These are phyloP conservation scores for Columba livia DNA, from an alignment of 2,113 vertebrate species.

Conservation along the genomic window DNA sequence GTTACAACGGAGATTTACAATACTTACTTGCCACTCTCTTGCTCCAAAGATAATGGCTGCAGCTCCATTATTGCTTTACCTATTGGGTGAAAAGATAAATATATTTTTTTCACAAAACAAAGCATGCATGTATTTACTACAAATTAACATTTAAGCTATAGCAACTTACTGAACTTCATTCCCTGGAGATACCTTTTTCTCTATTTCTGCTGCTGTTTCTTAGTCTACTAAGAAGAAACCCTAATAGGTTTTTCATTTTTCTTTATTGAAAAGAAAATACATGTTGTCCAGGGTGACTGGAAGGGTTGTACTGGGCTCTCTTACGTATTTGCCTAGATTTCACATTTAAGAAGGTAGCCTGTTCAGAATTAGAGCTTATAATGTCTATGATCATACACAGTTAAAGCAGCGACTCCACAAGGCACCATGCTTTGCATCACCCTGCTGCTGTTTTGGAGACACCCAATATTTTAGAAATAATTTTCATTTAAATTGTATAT, in stretches of 20 bases:
- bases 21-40: conserved; percentile 57
- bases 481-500: not conserved
- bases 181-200: not conserved
- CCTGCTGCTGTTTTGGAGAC: not conserved
- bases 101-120: not conserved
- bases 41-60: conserved; percentile 50
- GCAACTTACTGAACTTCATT: not conserved
- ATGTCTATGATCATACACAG: not conserved
- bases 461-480: not conserved
- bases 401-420: not conserved
- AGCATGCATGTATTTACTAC: not conserved
- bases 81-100: conserved; percentile 41
- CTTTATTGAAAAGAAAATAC: not conserved
- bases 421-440: not conserved
- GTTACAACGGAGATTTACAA: not conserved
- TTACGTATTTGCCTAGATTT: not conserved
- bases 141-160: not conserved
- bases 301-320: not conserved
- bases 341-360: not conserved
- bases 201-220: not conserved
- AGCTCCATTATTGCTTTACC: conserved; percentile 49
- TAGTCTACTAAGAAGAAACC: not conserved
- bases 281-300: not conserved
- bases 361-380: not conserved
- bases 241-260: not conserved